Evolutionary conservation across 2,888 invertebrate genomes (phyloP).

Genomic region (Automeris io): DNA sequence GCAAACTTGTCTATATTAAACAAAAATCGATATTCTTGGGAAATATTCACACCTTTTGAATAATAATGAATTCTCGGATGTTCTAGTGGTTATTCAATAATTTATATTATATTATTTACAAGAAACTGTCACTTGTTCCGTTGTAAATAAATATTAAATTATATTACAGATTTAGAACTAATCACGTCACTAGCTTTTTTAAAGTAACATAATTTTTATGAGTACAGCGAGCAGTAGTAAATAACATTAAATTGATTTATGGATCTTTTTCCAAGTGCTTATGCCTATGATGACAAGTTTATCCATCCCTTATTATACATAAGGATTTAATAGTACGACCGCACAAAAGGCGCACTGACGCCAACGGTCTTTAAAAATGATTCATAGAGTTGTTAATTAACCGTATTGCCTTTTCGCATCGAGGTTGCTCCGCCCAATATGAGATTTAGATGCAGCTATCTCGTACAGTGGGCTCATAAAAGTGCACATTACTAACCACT

Average conservation of each 20-base stretch:
- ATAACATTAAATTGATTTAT: slow-evolving; percentile 4
- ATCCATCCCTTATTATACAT: slow-evolving; percentile 9
- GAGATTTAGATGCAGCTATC: slow-evolving; percentile 47
- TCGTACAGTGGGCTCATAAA: slow-evolving; percentile 50
- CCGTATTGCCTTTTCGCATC: slow-evolving; percentile 30
- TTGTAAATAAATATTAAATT: no score
- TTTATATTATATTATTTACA: no score
- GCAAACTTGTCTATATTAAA: no score
- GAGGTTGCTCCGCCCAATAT: slow-evolving; percentile 25
- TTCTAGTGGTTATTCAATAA: no score
- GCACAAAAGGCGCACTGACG: slow-evolving; percentile 19
- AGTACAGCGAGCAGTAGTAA: no score
- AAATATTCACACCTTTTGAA: no score
- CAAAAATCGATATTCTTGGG: no score
- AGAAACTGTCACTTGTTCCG: no score
- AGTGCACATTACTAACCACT: slow-evolving; percentile 57
- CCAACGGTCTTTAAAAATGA: slow-evolving; percentile 22
- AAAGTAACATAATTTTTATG: no score
- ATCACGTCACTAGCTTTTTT: no score
- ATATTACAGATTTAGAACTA: no score
- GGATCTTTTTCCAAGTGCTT: slow-evolving; percentile 6
- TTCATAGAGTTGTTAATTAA: slow-evolving; percentile 30
- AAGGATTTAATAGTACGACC: slow-evolving; percentile 12
- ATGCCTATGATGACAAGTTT: slow-evolving; percentile 7
- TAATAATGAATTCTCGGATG: no score